Conservation (phyloP, 2,797 vertebrate species). For the Sebastes dallii region DNA sequence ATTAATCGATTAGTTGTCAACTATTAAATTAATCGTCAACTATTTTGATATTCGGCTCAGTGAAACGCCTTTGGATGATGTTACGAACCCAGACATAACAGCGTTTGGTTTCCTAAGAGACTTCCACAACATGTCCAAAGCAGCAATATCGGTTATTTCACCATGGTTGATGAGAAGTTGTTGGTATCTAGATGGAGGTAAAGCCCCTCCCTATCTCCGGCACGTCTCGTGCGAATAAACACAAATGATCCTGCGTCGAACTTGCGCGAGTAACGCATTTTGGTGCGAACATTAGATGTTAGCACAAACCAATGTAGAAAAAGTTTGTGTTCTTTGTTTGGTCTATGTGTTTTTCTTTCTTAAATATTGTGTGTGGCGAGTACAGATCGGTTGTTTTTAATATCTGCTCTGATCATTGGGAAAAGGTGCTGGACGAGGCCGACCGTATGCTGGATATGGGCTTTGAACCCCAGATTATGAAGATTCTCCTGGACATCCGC, state of each 20-base stretch:
- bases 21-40: no score
- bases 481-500: slow-evolving; percentile 94
- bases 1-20: no score
- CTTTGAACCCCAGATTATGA: slow-evolving; percentile 98
- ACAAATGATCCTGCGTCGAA: no score
- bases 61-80: no score
- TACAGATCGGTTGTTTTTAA: background rate
- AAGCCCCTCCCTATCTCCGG: no score
- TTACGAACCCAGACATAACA: no score
- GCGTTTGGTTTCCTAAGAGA: no score
- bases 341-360: background rate
- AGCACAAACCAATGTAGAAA: background rate
- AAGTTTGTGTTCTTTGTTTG: background rate
- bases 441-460: slow-evolving; percentile 99
- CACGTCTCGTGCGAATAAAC: rapidly evolving
- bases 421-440: slow-evolving; percentile 97
- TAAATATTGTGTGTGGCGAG: background rate
- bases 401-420: background rate
- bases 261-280: rapidly evolving
- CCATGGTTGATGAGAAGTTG: no score
- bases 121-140: no score
- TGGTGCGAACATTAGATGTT: background rate
- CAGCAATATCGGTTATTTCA: no score
- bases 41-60: no score
- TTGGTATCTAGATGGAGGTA: no score